phyloP scores from a whole-genome alignment of 92 coral and sea anemone genomes.

The Zoanthus solanderi region DNA sequence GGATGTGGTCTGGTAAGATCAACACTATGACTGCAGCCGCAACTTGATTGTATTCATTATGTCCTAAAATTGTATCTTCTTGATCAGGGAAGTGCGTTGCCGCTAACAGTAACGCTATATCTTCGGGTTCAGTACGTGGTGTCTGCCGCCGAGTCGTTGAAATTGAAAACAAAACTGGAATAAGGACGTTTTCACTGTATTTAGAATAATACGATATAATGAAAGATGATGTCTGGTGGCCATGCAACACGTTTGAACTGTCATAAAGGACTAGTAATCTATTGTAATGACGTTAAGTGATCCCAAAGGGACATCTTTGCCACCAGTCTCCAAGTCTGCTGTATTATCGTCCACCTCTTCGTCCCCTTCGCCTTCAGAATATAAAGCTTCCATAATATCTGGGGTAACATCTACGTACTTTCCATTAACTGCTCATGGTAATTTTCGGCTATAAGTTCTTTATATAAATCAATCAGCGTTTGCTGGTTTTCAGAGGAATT shows the following conservation, averaged over 20 bases:
- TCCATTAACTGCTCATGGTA: slow-evolving; percentile 63
- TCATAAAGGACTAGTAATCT: slow-evolving; percentile 40
- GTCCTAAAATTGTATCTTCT: too few relatives aligned
- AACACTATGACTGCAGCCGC: slow-evolving; percentile 53
- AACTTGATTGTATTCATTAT: slow-evolving; percentile 42
- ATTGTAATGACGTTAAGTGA: slow-evolving; percentile 50
- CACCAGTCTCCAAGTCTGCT: slow-evolving; percentile 65
- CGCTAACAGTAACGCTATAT: slow-evolving; percentile 32
- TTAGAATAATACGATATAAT: slow-evolving; percentile 43
- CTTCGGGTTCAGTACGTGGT: slow-evolving; percentile 49
- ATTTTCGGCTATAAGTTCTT: slow-evolving; percentile 57
- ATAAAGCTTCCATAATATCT: slow-evolving; percentile 61
- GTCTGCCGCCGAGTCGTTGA: slow-evolving; percentile 57
- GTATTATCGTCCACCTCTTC: slow-evolving; percentile 64
- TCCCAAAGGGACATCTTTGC: slow-evolving; percentile 56
- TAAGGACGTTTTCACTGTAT: slow-evolving; percentile 56
- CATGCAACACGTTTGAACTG: slow-evolving; percentile 56
- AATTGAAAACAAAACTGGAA: slow-evolving; percentile 58
- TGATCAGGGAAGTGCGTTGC: too few relatives aligned
- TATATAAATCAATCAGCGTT: slow-evolving; percentile 54
- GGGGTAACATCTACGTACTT: slow-evolving; percentile 62
- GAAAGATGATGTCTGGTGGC: slow-evolving; percentile 47
- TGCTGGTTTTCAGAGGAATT: slow-evolving; percentile 64
- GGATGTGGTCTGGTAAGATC: slow-evolving; percentile 63
- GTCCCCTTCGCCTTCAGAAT: slow-evolving; percentile 67